Base-by-base conservation (phyloP, 92 coral and sea anemone genomes). In the Heliopora coerulea region DNA sequence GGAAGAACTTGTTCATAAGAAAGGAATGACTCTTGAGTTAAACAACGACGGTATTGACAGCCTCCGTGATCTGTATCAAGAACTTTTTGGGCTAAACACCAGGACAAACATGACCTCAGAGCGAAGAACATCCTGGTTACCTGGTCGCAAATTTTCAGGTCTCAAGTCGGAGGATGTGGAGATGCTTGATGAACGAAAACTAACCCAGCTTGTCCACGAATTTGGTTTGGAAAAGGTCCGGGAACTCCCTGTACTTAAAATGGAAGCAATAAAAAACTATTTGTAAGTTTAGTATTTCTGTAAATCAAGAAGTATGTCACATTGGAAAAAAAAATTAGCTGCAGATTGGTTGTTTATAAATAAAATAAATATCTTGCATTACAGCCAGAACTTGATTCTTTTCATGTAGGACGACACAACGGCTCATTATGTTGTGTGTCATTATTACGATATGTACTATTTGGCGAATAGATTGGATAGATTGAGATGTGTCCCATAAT, bases 1-100 rank as follows among this genome's bases (percentile, higher is more conserved):
- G 33, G 61, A 56, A 28, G 61, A 56, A 56, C 28, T 56, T 23
- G 61, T 17, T 23, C 30, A 56, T 29, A 56, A 56, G 31, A 56
- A 56, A 17, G 13, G 30, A 23, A 23, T 56, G 29, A 56, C 61
- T 13, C 18, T 56, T 8, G 23, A 14, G 17, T 28, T 56, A 17
- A 56, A 17, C 61, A 56, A 56, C 28, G 61, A 56, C 61, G 61
- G 61, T 15, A 17, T 50, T 17, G 4, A 50, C 58, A 19, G 58
- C 3, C 15, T 56, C 3, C 6, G 33, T 1, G 61, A 6, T 23
- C 23, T 56, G 61, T 56, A 56, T 56, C 61, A 56, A 4, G 61
- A 56, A 13, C 33, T 56, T 3, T 5, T 14, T 9, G 61, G 23
- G 17, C 31, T 56, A 17, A 56, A 28, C 17, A 13, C 61, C 6